phyloP scores from a whole-genome alignment of 2,888 invertebrate genomes.

The Pimpla rufipes region DNA sequence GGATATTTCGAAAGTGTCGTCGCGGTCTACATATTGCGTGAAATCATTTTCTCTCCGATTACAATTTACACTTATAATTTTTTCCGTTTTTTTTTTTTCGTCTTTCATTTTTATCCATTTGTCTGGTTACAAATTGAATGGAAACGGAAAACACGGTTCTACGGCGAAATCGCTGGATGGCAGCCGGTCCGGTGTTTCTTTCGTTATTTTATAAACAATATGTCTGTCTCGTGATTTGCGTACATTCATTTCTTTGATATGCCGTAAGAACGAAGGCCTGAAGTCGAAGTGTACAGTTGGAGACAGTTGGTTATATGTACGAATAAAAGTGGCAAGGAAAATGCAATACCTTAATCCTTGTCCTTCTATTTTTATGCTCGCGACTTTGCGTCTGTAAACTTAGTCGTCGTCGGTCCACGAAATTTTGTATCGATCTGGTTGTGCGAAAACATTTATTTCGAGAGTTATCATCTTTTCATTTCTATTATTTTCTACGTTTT shows the following conservation, averaged over 20 bases:
- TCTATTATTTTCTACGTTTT: constrained; percentile 3
- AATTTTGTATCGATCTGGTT: neutral
- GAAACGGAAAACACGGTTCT: constrained; percentile 43
- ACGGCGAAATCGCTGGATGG: constrained; percentile 43
- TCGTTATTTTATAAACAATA: constrained; percentile 58
- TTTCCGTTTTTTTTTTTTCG: neutral
- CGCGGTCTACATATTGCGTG: neutral
- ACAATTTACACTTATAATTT: constrained; percentile 28
- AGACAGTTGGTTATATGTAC: constrained; percentile 77
- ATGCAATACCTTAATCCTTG: constrained; percentile 68
- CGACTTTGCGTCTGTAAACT: constrained; percentile 29
- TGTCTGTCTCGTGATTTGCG: constrained; percentile 70
- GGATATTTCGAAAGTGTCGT: constrained; percentile 27
- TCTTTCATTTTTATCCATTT: constrained; percentile 57
- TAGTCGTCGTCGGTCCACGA: constrained; percentile 29
- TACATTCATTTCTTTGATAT: constrained; percentile 77
- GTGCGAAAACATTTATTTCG: neutral
- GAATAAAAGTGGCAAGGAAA: constrained; percentile 75
- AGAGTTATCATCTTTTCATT: neutral
- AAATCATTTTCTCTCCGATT: neutral
- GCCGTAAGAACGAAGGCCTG: constrained; percentile 69
- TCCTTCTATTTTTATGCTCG: constrained; percentile 67
- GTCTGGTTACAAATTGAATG: constrained; percentile 70
- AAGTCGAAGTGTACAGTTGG: constrained; percentile 76
- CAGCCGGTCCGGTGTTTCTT: constrained; percentile 53